phyloP scores from a whole-genome alignment of 2,113 vertebrate species.

The Pongo pygmaeus region DNA sequence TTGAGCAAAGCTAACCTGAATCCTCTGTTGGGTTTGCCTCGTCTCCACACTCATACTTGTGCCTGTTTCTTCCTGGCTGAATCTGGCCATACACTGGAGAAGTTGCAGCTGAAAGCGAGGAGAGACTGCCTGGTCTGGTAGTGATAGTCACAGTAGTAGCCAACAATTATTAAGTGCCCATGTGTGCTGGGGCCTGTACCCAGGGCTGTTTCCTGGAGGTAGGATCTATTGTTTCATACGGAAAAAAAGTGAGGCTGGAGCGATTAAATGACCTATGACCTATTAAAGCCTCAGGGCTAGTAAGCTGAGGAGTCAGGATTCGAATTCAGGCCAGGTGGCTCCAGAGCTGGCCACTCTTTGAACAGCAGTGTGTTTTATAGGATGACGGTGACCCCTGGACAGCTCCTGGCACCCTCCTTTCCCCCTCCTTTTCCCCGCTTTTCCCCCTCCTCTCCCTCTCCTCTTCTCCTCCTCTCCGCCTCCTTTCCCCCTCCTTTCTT shows the following conservation, averaged over 20 bases:
- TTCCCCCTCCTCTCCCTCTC: background rate
- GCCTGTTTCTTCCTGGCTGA: background rate
- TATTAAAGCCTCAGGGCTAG: background rate
- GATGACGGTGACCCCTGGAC: rapidly evolving
- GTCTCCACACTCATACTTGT: background rate
- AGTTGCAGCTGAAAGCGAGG: background rate
- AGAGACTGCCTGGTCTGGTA: too few relatives aligned
- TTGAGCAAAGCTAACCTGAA: background rate
- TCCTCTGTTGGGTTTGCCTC: background rate
- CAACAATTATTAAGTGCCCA: background rate
- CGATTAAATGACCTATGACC: background rate
- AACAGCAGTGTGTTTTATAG: background rate
- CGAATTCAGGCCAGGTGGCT: background rate
- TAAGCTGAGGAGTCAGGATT: background rate
- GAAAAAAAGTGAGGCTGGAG: background rate
- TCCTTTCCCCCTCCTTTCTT: background rate
- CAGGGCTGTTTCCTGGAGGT: background rate
- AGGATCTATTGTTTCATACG: background rate
- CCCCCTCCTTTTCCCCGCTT: too few relatives aligned
- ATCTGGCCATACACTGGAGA: background rate
- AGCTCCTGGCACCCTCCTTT: background rate
- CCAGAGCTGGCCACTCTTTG: background rate
- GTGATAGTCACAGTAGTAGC: background rate
- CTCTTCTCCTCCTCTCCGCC: too few relatives aligned
- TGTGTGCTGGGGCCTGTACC: background rate